Evolutionary conservation across 2,113 vertebrate genomes (phyloP).

Genomic region (Tor tambroides): DNA sequence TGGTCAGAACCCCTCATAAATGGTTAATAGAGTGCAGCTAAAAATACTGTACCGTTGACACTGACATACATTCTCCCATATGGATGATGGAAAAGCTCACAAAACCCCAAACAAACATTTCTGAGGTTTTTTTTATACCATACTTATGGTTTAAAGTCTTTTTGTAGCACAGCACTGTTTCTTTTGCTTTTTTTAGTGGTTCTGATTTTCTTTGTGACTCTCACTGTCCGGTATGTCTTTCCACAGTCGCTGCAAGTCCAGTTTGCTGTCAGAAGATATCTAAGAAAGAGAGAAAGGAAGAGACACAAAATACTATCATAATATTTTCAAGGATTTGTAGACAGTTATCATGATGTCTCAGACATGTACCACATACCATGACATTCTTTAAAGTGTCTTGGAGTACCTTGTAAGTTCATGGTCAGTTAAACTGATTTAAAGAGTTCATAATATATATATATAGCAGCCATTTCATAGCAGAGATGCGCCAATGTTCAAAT

Average conservation of each 20-base stretch:
- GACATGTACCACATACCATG: not conserved
- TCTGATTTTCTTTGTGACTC: conserved; percentile 58
- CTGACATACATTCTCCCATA: too few species aligned
- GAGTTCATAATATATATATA: too few species aligned
- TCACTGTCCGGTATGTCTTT: conserved; percentile 61
- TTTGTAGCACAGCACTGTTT: not conserved
- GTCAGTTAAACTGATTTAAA: not conserved
- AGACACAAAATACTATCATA: not conserved
- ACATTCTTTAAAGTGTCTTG: not conserved
- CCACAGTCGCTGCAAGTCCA: conserved; percentile 62
- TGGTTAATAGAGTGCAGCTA: not conserved
- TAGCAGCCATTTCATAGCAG: too few species aligned
- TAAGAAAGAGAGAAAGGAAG: conserved; percentile 61
- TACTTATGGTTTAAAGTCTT: not conserved
- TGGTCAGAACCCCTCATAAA: not conserved
- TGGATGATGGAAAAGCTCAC: not conserved
- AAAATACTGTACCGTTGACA: not conserved
- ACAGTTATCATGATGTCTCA: conserved; percentile 51
- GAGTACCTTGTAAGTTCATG: not conserved
- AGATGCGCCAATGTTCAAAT: too few species aligned
- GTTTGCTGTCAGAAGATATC: conserved; percentile 72
- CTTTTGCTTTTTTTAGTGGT: too few species aligned
- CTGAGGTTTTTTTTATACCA: not conserved
- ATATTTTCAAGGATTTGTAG: conserved; percentile 21
- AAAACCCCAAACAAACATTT: not conserved